These are phyloP conservation scores for Saccostrea echinata DNA, from an alignment of 1,140 invertebrate species.

Conservation along the genomic window DNA sequence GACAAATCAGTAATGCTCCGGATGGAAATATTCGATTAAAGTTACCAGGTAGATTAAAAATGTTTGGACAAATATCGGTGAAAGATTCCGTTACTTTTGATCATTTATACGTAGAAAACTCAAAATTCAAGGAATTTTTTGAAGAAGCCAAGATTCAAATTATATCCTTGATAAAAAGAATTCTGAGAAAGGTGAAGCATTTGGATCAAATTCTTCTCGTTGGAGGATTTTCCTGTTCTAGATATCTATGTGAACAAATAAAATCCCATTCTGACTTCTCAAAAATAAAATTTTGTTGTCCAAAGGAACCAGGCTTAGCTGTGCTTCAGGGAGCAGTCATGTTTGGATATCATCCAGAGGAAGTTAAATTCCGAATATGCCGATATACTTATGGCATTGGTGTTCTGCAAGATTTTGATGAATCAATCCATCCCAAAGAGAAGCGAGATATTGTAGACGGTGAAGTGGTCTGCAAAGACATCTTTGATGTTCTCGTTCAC, in stretches of 20 bases:
- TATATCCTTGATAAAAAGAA: neutral
- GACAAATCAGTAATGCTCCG: neutral
- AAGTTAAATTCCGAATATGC: neutral
- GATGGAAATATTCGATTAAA: conserved; percentile 3
- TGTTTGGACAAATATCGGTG: neutral
- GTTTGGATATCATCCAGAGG: conserved; percentile 21
- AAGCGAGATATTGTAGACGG: conserved; percentile 17
- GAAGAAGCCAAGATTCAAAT: neutral
- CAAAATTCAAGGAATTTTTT: conserved; percentile 37
- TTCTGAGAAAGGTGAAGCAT: neutral
- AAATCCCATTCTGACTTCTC: neutral
- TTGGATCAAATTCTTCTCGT: conserved; percentile 14
- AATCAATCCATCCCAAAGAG: neutral
- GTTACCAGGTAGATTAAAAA: neutral
- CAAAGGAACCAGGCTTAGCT: conserved; percentile 1
- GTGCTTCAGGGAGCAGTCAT: conserved; percentile 28
- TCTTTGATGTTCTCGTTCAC: conserved; percentile 31
- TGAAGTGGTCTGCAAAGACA: neutral
- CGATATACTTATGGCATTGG: conserved; percentile 36
- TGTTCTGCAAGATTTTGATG: conserved; percentile 27
- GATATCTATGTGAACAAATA: conserved; percentile 8
- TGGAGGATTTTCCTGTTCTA: conserved; percentile 20
- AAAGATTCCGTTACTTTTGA: neutral
- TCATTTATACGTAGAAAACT: conserved; percentile 21
- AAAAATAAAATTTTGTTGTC: neutral